Percentiles rank a stretch among this genome's conserved stretches.
Evolutionary conservation across 2,888 invertebrate genomes (phyloP).

Genomic region (Sabatieria punctata): DNA sequence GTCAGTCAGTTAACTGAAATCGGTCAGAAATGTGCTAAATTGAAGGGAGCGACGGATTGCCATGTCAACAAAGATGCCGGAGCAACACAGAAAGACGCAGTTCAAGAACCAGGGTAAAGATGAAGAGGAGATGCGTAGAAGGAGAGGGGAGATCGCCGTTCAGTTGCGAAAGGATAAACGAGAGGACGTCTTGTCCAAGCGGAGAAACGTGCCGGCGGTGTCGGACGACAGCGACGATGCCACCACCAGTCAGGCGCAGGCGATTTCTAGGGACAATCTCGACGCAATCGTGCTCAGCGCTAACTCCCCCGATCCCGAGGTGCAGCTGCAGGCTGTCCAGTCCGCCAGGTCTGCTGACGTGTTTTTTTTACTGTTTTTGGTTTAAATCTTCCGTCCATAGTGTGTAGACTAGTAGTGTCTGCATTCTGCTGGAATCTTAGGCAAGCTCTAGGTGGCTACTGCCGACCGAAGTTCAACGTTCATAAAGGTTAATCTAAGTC

Average conservation of each 20-base stretch:
- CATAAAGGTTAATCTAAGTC: too few species aligned
- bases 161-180: conserved; percentile 94
- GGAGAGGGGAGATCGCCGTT: conserved; percentile 69
- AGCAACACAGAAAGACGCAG: too few species aligned
- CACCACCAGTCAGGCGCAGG: conserved; percentile 28
- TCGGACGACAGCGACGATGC: conserved; percentile 4
- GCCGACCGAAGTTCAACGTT: too few species aligned
- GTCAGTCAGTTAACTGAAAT: too few species aligned
- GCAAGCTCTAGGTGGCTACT: too few species aligned
- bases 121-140: conserved; percentile 88
- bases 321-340: conserved; percentile 77
- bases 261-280: conserved; percentile 34
- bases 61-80: too few species aligned
- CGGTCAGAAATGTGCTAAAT: too few species aligned
- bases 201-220: conserved; percentile 68
- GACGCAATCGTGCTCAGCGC: conserved; percentile 71
- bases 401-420: too few species aligned
- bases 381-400: too few species aligned
- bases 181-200: conserved; percentile 85
- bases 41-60: too few species aligned
- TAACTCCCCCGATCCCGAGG: conserved; percentile 52
- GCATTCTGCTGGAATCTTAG: too few species aligned
- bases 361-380: too few species aligned
- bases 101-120: conserved; percentile 99
- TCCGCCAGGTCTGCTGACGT: conserved; percentile 48